Conservation (phyloP, 2,888 invertebrate genomes). For the Drosophila histrio region DNA sequence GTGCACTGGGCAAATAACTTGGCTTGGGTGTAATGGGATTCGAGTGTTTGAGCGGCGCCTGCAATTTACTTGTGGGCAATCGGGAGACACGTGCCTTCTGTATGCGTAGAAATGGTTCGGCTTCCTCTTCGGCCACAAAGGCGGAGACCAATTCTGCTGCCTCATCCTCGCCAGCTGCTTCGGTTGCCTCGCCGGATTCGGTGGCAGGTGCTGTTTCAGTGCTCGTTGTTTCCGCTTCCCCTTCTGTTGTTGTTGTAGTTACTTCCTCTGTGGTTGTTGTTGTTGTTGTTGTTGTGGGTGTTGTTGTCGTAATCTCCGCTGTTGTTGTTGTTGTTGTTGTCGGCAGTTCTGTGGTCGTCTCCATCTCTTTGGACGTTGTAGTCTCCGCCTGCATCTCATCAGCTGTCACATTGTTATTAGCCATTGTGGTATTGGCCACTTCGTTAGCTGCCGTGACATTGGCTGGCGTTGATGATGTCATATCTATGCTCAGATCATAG, state of each 20-base stretch:
- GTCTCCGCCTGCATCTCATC: conserved; percentile 43
- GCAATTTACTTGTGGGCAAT: conserved; percentile 74
- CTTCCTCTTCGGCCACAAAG: conserved; percentile 71
- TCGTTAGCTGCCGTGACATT: conserved; percentile 40
- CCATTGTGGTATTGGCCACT: conserved; percentile 34
- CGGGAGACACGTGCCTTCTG: conserved; percentile 75
- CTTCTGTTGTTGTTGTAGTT: conserved; percentile 43
- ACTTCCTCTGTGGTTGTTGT: conserved; percentile 60
- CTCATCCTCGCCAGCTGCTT: conserved; percentile 59
- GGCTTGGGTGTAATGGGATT: conserved; percentile 70
- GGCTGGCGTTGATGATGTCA: conserved; percentile 71
- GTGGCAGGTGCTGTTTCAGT: conserved; percentile 52
- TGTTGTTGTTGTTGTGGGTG: conserved; percentile 51
- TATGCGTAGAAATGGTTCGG: conserved; percentile 75
- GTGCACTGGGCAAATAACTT: conserved; percentile 67
- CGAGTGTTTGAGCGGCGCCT: conserved; percentile 70
- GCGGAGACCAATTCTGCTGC: conserved; percentile 78
- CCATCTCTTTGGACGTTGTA: conserved; percentile 41
- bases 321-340: conserved; percentile 38
- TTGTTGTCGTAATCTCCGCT: conserved; percentile 54
- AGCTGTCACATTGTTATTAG: conserved; percentile 41
- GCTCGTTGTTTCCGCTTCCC: conserved; percentile 42
- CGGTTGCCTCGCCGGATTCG: conserved; percentile 51
- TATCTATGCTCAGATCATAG: conserved; percentile 88
- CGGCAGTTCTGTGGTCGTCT: conserved; percentile 42